Base-by-base conservation (phyloP, 1,140 invertebrate species). In the Drosophila gunungcola region DNA sequence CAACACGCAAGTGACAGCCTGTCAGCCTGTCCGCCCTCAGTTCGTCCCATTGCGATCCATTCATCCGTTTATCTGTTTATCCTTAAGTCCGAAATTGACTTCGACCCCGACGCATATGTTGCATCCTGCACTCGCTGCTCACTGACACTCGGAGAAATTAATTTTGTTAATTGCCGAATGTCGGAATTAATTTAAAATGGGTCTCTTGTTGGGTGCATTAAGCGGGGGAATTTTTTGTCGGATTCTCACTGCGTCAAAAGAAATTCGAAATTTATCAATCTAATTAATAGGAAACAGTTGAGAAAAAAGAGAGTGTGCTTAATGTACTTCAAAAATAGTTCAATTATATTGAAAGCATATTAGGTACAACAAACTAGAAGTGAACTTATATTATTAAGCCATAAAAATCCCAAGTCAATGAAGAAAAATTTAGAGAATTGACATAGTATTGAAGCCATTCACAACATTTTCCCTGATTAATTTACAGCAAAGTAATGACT, bases 1-100 rank as follows among this genome's bases (percentile, higher is more conserved):
- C 90, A 91, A 90, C 90, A 90, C 90, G 72, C 82, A 82, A 86
- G 73, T 91, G 90, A 91, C 90, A 91, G 90, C 45, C 84, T 84
- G 84, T 88, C 84, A 86, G 67, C 61, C 83, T 82, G 81, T 78
- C 83, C 67, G 78, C 78, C 81, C 73, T 62, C 53, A 56, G 16
- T 36, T 49, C 53, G 9, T 11, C 34, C 51, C 43, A 43, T 9
- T 25, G 21, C n/a, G 42, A 13, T 69, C 11, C 67, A 56, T 67
- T 65, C 63, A 75, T 88, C 79, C 78, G 68, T 88, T 84, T 67
- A 84, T 89, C 80, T 80, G 63, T 80, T 88, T 80, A 89, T 88
- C 84, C 85, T 84, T 78, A 58, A 68, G 77, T 69, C 57, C 56
- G 69, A 74, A 77, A 62, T 82, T 80, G 73, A 78, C 83, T 67